Evolutionary conservation across 1,140 invertebrate genomes (phyloP).

Genomic region (Pseudomyrmex gracilis): DNA sequence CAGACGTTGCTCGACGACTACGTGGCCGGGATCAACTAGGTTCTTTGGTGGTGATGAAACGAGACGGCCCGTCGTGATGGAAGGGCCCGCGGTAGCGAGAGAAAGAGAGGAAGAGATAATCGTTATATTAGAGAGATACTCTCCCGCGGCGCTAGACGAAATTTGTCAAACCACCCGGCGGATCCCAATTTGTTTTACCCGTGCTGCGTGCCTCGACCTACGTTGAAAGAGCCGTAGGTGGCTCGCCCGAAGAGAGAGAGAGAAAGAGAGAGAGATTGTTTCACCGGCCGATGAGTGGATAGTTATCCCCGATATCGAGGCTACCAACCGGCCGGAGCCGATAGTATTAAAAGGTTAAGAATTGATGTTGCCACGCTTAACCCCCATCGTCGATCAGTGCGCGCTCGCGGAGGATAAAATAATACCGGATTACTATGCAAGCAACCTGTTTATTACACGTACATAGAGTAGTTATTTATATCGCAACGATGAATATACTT

Average conservation of each 20-base stretch:
- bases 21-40: slow-evolving; percentile 69
- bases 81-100: slow-evolving; percentile 29
- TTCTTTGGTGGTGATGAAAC: slow-evolving; percentile 56
- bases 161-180: slow-evolving; percentile 81
- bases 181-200: slow-evolving; percentile 77
- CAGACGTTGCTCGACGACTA: slow-evolving; percentile 65
- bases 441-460: slow-evolving; percentile 9
- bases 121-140: slow-evolving; percentile 70
- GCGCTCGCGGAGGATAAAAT: slow-evolving; percentile 19
- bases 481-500: neutral
- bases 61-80: slow-evolving; percentile 56
- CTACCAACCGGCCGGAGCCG: slow-evolving; percentile 44
- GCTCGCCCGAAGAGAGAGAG: neutral
- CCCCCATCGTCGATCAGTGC: slow-evolving; percentile 1
- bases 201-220: slow-evolving; percentile 59
- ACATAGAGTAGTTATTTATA: slow-evolving; percentile 21
- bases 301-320: slow-evolving; percentile 36
- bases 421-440: slow-evolving; percentile 22
- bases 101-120: slow-evolving; percentile 62
- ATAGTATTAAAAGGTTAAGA: slow-evolving; percentile 53
- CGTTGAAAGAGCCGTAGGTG: slow-evolving; percentile 69
- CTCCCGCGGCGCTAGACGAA: slow-evolving; percentile 81
- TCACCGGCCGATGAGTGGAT: slow-evolving; percentile 36
- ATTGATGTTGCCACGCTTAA: slow-evolving; percentile 59
- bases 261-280: slow-evolving; percentile 22